Evolutionary conservation across 2,888 invertebrate genomes (phyloP).

Genomic region (Lithophane semibrunnea): DNA sequence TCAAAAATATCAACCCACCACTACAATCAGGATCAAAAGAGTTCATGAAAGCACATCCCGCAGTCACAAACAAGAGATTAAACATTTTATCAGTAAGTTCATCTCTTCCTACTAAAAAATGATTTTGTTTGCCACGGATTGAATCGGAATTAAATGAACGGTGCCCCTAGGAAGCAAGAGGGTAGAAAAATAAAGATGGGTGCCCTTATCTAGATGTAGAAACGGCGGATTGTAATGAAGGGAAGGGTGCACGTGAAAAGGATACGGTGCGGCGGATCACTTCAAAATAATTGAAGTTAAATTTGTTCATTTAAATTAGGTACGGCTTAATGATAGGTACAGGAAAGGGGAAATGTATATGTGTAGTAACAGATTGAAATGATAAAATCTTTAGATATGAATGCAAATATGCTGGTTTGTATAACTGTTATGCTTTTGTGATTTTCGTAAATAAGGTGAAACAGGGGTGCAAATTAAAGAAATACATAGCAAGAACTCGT

Average conservation of each 20-base stretch:
- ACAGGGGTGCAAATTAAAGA: background rate
- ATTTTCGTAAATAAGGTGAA: slow-evolving; percentile 2
- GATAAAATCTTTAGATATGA: slow-evolving; percentile 65
- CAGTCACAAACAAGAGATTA: slow-evolving; percentile 83
- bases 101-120: slow-evolving; percentile 86
- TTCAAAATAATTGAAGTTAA: slow-evolving; percentile 90
- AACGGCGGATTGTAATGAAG: slow-evolving; percentile 87
- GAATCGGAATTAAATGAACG: slow-evolving; percentile 88
- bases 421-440: slow-evolving; percentile 39
- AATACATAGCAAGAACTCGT: background rate
- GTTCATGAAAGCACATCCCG: slow-evolving; percentile 73
- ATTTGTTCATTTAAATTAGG: slow-evolving; percentile 89
- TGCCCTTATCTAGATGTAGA: slow-evolving; percentile 88
- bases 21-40: slow-evolving; percentile 67
- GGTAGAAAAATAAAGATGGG: slow-evolving; percentile 86
- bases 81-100: slow-evolving; percentile 81
- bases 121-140: slow-evolving; percentile 87
- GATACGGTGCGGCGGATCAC: slow-evolving; percentile 86
- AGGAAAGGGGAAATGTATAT: slow-evolving; percentile 68
- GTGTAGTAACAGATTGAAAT: slow-evolving; percentile 64
- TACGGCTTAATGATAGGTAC: slow-evolving; percentile 74
- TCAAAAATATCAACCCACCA: slow-evolving; percentile 58
- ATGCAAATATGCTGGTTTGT: slow-evolving; percentile 60
- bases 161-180: slow-evolving; percentile 82
- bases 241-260: slow-evolving; percentile 88